Evolutionary conservation across 2,113 vertebrate species (phyloP).

Genomic region (Hippolais icterina): DNA sequence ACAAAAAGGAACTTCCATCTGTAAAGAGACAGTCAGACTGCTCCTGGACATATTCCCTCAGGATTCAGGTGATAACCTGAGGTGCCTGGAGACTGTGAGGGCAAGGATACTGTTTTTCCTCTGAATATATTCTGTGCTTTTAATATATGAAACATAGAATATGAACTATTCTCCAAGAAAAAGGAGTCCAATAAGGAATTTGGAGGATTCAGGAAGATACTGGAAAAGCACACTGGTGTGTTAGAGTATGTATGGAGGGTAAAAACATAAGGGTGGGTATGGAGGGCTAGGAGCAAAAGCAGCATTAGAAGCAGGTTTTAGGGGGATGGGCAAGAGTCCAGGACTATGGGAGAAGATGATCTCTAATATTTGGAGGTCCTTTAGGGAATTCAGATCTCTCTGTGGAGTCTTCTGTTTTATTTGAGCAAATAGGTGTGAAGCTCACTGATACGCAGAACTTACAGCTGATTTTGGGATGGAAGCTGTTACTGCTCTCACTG

Average conservation of each 20-base stretch:
- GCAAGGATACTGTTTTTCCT: not conserved
- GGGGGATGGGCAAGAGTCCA: not conserved
- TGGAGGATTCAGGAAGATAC: not conserved
- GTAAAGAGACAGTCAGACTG: not conserved
- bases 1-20: not conserved
- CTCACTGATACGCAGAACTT: accelerated
- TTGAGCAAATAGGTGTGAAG: not conserved
- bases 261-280: accelerated
- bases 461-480: not conserved
- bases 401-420: not conserved
- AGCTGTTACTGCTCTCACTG: not conserved
- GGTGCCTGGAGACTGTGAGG: not conserved
- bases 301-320: not conserved
- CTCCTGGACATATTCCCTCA: not conserved
- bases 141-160: not conserved
- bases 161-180: not conserved
- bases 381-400: not conserved
- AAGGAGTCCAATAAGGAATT: not conserved
- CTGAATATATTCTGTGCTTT: not conserved
- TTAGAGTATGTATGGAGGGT: not conserved
- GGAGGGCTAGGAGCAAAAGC: not conserved
- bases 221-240: not conserved
- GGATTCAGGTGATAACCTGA: not conserved
- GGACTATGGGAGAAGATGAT: not conserved
- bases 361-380: not conserved